Evolutionary conservation across 2,797 vertebrate genomes (phyloP), one percentile per base, ranked within the genome.

Genomic region (Channallabes apus): DNA sequence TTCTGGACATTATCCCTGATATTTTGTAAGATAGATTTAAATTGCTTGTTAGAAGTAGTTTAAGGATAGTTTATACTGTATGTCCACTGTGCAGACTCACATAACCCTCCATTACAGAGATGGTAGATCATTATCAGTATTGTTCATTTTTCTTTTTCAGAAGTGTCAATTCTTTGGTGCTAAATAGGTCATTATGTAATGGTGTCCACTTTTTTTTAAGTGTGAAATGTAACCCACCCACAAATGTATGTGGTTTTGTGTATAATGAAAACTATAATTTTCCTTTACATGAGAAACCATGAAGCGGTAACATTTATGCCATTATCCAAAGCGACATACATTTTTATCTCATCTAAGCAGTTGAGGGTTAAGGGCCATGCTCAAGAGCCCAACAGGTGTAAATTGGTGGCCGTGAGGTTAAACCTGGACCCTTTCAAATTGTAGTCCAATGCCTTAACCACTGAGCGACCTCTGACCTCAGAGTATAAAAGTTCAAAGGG

Each of bases 141-240:
- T 67, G 35, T 46, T 24, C 7, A 76, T 77, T 77, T 77, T 32
- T 17, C 51, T 76, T 51, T 29, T 46, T 51, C 62, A 80, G 61
- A 80, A 61, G 32, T 79, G 58, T 79, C 29, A 41, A 58, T 41
- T 78, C 11, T 61, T 62, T 62, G 58, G 22, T 79, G 14, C 32
- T 35, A 79, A 79, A 62, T 62, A n/a, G 12, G n/a, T 54, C 79
- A 67, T 67, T 54, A 80, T 65, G n/a, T 67, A 80, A 54, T 80
- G 24, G 18, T 79, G 51, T 65, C 38, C 61, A 65, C 22, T 79
- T 79, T 46, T 24, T n/a, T 61, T 54, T 27, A 67, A 46, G 78
- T 80, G 78, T 80, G 78, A 80, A 80, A 80, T 51, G 15, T 80
- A 80, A 29, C 62, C 41, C 78, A 27, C 78, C 78, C 62, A 80